Percentiles rank a stretch among this genome's conserved stretches.
Evolutionary conservation across 2,888 invertebrate genomes (phyloP).

Genomic region (Euspilapteryx auroguttella): DNA sequence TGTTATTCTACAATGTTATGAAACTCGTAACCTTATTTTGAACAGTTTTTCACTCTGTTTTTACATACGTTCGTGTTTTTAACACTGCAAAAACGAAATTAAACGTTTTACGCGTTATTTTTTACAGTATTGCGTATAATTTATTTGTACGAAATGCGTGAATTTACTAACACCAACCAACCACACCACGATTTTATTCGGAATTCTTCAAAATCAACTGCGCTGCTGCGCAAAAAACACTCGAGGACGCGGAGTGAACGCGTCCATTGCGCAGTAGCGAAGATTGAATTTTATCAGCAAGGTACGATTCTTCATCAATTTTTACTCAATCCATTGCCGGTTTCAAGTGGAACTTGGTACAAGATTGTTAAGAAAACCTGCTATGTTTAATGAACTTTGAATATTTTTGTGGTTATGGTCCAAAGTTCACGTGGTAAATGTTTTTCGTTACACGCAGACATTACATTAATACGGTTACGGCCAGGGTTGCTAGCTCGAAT

Average conservation of each 20-base stretch:
- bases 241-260: slow-evolving; percentile 6
- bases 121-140: slow-evolving; percentile 57
- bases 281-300: slow-evolving; percentile 2
- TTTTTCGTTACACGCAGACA: neutral
- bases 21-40: slow-evolving; percentile 16
- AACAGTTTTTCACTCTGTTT: too few relatives aligned
- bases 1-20: slow-evolving; percentile 19
- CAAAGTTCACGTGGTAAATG: neutral
- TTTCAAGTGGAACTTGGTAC: too few relatives aligned
- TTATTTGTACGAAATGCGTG: slow-evolving; percentile 24
- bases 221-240: slow-evolving; percentile 8
- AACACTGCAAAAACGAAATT: neutral
- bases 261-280: slow-evolving; percentile 8
- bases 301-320: neutral
- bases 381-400: too few relatives aligned
- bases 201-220: slow-evolving; percentile 8
- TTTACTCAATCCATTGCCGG: too few relatives aligned
- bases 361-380: too few relatives aligned
- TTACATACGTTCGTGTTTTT: neutral
- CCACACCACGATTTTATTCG: slow-evolving; percentile 6
- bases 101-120: slow-evolving; percentile 5
- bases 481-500: too few relatives aligned
- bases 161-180: slow-evolving; percentile 27
- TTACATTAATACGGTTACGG: too few relatives aligned
- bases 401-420: too few relatives aligned